A percentile compares a stretch with the other conserved stretches of the same genome.
phyloP scores from a whole-genome alignment of 2,888 invertebrate species.

The Gymnocheta viridis region DNA sequence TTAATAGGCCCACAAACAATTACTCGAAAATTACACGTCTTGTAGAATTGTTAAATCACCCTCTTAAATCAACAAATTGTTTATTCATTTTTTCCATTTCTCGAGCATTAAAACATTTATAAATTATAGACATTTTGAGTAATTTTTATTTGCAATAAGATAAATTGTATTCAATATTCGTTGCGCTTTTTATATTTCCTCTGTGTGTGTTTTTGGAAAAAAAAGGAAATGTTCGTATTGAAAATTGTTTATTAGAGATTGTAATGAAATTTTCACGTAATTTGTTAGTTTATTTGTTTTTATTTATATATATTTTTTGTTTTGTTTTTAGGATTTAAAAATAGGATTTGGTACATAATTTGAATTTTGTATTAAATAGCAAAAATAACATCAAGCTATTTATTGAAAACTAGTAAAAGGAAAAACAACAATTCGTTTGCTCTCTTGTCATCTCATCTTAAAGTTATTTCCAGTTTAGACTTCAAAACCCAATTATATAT shows the following conservation, averaged over 20 bases:
- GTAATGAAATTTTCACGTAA: slow-evolving; percentile 42
- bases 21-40: not conserved
- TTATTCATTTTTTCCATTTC: slow-evolving; percentile 13
- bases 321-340: not conserved
- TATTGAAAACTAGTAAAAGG: too few relatives aligned
- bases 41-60: slow-evolving; percentile 23
- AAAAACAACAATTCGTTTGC: too few relatives aligned
- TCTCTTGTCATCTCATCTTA: too few relatives aligned
- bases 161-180: slow-evolving; percentile 61
- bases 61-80: slow-evolving; percentile 44
- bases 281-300: slow-evolving; percentile 14
- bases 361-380: too few relatives aligned
- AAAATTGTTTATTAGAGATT: slow-evolving; percentile 42
- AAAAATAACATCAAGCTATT: too few relatives aligned
- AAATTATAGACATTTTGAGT: slow-evolving; percentile 40
- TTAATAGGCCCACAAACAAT: slow-evolving; percentile 36
- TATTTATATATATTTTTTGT: too few relatives aligned
- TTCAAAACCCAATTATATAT: too few relatives aligned
- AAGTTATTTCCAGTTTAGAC: too few relatives aligned
- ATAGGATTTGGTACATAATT: not conserved
- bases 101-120: slow-evolving; percentile 29
- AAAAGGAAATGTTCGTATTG: not conserved
- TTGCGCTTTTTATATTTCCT: slow-evolving; percentile 11
- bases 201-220: not conserved
- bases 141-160: slow-evolving; percentile 61